Evolutionary conservation across 2,888 invertebrate species (phyloP), one percentile per base, ranked within the genome.

Genomic region (Caenorhabditis sp.): DNA sequence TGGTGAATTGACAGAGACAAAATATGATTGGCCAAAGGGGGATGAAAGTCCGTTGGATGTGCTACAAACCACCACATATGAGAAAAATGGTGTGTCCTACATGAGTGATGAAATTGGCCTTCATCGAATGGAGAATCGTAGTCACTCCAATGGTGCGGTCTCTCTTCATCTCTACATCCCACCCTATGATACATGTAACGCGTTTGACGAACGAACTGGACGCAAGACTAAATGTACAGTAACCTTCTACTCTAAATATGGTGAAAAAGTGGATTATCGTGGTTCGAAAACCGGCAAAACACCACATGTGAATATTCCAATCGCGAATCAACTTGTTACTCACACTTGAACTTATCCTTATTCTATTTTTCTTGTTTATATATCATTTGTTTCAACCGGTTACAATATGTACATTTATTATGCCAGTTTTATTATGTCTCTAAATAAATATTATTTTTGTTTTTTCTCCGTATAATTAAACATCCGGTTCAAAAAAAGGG

Each of bases 121-220:
- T 17, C 97, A 99, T 88, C 92, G 97, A 0, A 94, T 99, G 82
- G 96, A 96, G 90, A 99, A 99, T 88, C 91, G 93, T 0, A 95
- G 94, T 12, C 93, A 95, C 87, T 92, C 93, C 0, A 93, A 96
- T 86, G 91, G 92, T 0, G 93, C 96, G 0, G 93, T 97, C 0
- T 95, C 95, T 7, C 90, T 99, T 27, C 99, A 99, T 88, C 91
- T 99, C 1, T 99, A 99, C 89, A 93, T 93, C 81, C 99, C 96
- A 0, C 96, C 96, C 0, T 97, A 94, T 88, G 91, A 92, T 82
- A 90, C 92, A 77, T 99, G 97, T 88, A 91, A 92, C 36, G 92
- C 94, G 36, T 99, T 97, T 88, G 95, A 97, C 87, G 93, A 94
- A 78, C 70, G 80, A 70, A 82, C 74, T 21, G 80, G 80, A 7